Conservation (phyloP, 2,113 vertebrate genomes). For the Larimichthys crocea region DNA sequence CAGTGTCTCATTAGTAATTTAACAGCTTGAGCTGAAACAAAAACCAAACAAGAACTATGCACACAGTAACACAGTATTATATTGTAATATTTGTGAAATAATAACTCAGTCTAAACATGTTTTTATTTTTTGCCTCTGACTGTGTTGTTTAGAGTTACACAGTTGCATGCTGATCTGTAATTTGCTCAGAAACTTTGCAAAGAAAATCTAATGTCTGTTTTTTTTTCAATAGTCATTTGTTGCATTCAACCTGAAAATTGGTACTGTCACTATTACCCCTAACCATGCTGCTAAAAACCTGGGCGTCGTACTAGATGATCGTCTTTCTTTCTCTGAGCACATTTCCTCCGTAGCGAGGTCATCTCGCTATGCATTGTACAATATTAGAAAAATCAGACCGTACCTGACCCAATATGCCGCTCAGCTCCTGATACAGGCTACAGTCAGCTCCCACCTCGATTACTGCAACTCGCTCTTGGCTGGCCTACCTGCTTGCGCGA, state of each 20-base stretch:
- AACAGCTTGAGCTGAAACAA: slow-evolving; percentile 26
- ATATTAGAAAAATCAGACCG: too few species aligned
- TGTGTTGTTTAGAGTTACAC: slow-evolving; percentile 1
- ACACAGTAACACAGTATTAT: background rate
- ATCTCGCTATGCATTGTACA: too few species aligned
- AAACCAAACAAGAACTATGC: slow-evolving; percentile 1
- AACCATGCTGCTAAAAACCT: too few species aligned
- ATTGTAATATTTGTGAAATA: background rate
- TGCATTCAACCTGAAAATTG: background rate
- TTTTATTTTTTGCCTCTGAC: background rate
- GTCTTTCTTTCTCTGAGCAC: too few species aligned
- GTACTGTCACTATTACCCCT: too few species aligned
- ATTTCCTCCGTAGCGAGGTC: too few species aligned
- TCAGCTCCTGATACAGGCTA: too few species aligned
- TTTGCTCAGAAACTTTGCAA: background rate
- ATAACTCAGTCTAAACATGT: background rate
- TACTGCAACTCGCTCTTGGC: too few species aligned
- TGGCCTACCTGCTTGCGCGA: too few species aligned
- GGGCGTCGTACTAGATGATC: too few species aligned
- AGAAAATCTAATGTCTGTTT: background rate
- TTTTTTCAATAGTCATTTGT: background rate
- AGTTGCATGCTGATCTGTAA: slow-evolving; percentile 15
- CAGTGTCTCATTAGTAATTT: slow-evolving; percentile 22
- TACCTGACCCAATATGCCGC: too few species aligned
- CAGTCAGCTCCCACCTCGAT: too few species aligned